phyloP scores from a whole-genome alignment of 2,797 vertebrate genomes.

The Galaxias olidus region DNA sequence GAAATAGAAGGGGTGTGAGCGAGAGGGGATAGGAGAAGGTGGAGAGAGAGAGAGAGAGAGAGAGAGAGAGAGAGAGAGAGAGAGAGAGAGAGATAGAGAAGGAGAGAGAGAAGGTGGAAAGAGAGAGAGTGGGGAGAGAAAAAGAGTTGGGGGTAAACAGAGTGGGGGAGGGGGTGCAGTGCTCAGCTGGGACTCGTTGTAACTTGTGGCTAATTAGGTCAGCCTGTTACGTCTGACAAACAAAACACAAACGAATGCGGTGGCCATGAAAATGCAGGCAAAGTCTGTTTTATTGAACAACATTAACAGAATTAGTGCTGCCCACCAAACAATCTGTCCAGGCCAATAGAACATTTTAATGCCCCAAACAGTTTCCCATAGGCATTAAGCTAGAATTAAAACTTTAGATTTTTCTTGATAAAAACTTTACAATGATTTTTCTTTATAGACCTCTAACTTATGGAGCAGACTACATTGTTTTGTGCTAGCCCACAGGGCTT shows the following conservation, averaged over 20 bases:
- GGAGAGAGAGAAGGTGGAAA: background rate
- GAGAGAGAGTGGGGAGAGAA: constrained; percentile 23
- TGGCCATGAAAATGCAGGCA: constrained; percentile 33
- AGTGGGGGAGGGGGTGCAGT: constrained; percentile 43
- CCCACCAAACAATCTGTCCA: too few species aligned
- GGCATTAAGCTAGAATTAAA: too few species aligned
- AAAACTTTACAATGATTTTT: too few species aligned
- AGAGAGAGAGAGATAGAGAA: background rate
- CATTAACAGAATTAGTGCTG: background rate
- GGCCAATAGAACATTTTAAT: too few species aligned
- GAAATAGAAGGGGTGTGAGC: background rate
- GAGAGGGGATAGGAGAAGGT: background rate
- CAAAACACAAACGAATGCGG: constrained; percentile 51
- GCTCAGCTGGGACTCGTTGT: constrained; percentile 53
- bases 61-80: background rate
- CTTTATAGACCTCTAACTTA: too few species aligned
- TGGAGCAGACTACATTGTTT: too few species aligned
- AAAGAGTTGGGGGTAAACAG: too few species aligned
- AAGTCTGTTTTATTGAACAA: background rate
- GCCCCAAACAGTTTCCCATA: too few species aligned
- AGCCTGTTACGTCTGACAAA: constrained; percentile 56
- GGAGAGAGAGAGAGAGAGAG: background rate
- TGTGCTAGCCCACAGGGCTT: too few species aligned
- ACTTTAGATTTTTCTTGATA: too few species aligned
- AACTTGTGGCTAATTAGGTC: constrained; percentile 67